Evolutionary conservation across 2,888 invertebrate species (phyloP).

Genomic region (Pyrrhosoma nymphula): DNA sequence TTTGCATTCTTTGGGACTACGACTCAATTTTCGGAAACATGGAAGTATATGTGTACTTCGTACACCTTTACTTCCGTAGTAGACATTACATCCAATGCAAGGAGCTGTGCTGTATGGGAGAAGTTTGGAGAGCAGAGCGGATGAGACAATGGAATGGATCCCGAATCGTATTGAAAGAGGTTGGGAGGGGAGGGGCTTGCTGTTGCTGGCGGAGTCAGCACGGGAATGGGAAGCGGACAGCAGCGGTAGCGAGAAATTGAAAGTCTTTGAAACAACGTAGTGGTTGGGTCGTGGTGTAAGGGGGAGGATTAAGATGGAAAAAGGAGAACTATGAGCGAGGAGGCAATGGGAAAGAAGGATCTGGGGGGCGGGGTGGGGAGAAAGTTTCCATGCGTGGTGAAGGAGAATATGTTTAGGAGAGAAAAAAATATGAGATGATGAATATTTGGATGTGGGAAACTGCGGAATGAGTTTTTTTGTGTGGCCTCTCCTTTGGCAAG

Average conservation of each 20-base stretch:
- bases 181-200: too few species aligned
- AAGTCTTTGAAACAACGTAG: background rate
- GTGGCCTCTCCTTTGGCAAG: background rate
- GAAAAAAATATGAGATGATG: background rate
- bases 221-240: background rate
- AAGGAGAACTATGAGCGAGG: too few species aligned
- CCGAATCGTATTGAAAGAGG: background rate
- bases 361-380: background rate
- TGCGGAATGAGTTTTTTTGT: background rate
- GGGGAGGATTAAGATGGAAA: background rate
- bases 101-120: too few species aligned
- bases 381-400: background rate
- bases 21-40: too few species aligned
- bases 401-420: background rate
- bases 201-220: too few species aligned
- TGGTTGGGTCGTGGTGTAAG: background rate
- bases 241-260: background rate
- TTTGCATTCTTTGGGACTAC: too few species aligned
- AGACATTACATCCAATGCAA: too few species aligned
- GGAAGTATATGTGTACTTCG: too few species aligned
- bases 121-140: background rate
- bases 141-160: background rate
- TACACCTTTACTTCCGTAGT: too few species aligned
- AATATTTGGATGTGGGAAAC: slow-evolving; percentile 7
- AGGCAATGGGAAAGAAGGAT: background rate